These are phyloP conservation scores for Steinernema khuongi DNA, from an alignment of 1,140 invertebrate species.

Conservation along the genomic window DNA sequence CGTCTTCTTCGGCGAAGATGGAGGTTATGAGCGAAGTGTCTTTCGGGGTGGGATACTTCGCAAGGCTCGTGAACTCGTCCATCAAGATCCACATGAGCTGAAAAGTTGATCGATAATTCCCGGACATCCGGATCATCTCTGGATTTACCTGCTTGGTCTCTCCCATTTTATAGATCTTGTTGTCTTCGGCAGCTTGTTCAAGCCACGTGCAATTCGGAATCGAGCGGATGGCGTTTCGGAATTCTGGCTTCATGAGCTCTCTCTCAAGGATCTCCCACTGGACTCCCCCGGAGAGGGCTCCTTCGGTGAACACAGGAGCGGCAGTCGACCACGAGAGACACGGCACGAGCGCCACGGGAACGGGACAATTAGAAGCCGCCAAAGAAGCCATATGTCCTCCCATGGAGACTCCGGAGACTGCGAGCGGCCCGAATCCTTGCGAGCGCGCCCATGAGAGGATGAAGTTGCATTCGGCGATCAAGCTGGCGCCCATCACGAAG, in stretches of 20 bases:
- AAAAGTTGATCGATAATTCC: neutral
- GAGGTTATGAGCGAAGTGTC: slow-evolving; percentile 79
- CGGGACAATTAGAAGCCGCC: slow-evolving; percentile 85
- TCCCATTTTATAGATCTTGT: neutral
- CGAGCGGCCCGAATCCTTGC: slow-evolving; percentile 77
- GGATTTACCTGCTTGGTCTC: neutral
- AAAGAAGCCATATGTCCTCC: slow-evolving; percentile 98
- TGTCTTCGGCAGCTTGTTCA: slow-evolving; percentile 17
- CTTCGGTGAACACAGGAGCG: slow-evolving; percentile 87
- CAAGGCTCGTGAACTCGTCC: slow-evolving; percentile 95
- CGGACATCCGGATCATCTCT: neutral
- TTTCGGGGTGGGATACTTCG: slow-evolving; percentile 76
- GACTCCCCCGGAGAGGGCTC: slow-evolving; percentile 87
- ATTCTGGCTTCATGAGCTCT: slow-evolving; percentile 74
- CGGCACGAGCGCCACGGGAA: slow-evolving; percentile 83
- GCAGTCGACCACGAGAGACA: slow-evolving; percentile 95
- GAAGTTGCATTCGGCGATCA: slow-evolving; percentile 85
- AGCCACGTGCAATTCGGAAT: slow-evolving; percentile 55
- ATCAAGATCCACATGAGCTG: slow-evolving; percentile 82
- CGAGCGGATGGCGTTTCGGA: slow-evolving; percentile 58
- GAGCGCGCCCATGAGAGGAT: slow-evolving; percentile 86
- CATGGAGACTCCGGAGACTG: slow-evolving; percentile 96
- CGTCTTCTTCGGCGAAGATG: slow-evolving; percentile 77
- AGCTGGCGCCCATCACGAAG: slow-evolving; percentile 95
- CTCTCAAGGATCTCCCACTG: slow-evolving; percentile 83